Evolutionary conservation across 2,113 vertebrate genomes (phyloP).

Genomic region (Ictalurus punctatus): DNA sequence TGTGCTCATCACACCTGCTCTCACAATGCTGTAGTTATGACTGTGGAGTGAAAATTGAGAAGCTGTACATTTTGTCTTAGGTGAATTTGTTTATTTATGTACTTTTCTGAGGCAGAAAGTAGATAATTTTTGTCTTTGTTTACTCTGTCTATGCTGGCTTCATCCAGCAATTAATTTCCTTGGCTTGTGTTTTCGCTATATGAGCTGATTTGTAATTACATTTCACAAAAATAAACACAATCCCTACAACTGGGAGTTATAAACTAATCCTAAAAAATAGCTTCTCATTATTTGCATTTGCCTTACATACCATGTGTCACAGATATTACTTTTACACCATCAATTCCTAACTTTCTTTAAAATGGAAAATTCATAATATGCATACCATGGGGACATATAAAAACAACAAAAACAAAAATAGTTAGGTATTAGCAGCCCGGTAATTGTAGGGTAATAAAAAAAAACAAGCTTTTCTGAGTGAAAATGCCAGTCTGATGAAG

Average conservation of each 20-base stretch:
- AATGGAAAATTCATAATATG: background rate
- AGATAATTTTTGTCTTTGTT: background rate
- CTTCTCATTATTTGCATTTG: background rate
- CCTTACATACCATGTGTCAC: background rate
- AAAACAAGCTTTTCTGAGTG: background rate
- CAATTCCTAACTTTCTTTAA: background rate
- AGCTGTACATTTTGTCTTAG: background rate
- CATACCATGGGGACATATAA: background rate
- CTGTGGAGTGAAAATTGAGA: background rate
- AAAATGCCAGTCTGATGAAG: background rate
- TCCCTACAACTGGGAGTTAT: background rate
- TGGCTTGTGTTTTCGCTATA: slow-evolving; percentile 2
- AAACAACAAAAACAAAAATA: background rate
- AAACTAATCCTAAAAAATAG: background rate
- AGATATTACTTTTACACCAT: background rate
- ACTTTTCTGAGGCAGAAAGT: background rate
- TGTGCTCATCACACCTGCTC: background rate
- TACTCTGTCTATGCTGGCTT: background rate
- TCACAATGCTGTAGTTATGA: background rate
- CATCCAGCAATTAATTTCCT: slow-evolving; percentile 10
- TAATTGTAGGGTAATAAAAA: background rate
- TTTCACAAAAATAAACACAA: slow-evolving; percentile 19
- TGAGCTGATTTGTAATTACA: slow-evolving; percentile 5
- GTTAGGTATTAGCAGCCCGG: background rate
- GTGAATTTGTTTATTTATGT: background rate